These are phyloP conservation scores for Cryptops parisi DNA, from an alignment of 2,888 invertebrate species.

Conservation along the genomic window DNA sequence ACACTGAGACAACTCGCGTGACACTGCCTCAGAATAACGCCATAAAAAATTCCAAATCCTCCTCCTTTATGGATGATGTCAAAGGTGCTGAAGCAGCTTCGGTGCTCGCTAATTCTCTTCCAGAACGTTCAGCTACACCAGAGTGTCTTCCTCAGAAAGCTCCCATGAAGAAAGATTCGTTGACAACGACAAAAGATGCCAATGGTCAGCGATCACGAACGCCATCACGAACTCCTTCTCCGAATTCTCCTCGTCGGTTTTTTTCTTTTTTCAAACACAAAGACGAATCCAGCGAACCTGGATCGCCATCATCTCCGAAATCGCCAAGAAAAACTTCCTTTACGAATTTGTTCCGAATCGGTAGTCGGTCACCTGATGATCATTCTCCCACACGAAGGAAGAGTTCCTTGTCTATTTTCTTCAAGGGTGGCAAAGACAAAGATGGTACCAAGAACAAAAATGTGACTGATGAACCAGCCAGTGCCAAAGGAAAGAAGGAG, in stretches of 20 bases:
- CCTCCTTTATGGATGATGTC: constrained; percentile 14
- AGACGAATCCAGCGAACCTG: constrained; percentile 14
- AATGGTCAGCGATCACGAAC: constrained; percentile 7
- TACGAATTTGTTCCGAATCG: constrained; percentile 12
- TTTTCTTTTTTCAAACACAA: constrained; percentile 18
- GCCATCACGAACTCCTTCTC: constrained; percentile 16
- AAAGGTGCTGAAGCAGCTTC: constrained; percentile 11
- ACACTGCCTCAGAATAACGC: not conserved
- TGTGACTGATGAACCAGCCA: not conserved
- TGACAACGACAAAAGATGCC: too few relatives aligned
- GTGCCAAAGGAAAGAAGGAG: constrained; percentile 5
- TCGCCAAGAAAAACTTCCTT: constrained; percentile 14
- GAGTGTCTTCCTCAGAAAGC: constrained; percentile 9
- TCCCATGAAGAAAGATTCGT: constrained; percentile 1
- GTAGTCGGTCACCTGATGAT: not conserved
- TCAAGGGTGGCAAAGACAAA: constrained; percentile 2
- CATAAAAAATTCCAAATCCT: constrained; percentile 10
- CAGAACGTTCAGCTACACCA: constrained; percentile 10
- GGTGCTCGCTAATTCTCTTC: constrained; percentile 3
- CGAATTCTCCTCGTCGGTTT: constrained; percentile 17
- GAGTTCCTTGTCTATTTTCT: constrained; percentile 9
- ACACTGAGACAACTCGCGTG: not conserved
- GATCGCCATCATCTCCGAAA: constrained; percentile 17
- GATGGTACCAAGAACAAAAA: not conserved
- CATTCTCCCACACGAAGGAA: constrained; percentile 13